Conservation (phyloP, 2,113 vertebrate species). For the Empidonax alnorum region DNA sequence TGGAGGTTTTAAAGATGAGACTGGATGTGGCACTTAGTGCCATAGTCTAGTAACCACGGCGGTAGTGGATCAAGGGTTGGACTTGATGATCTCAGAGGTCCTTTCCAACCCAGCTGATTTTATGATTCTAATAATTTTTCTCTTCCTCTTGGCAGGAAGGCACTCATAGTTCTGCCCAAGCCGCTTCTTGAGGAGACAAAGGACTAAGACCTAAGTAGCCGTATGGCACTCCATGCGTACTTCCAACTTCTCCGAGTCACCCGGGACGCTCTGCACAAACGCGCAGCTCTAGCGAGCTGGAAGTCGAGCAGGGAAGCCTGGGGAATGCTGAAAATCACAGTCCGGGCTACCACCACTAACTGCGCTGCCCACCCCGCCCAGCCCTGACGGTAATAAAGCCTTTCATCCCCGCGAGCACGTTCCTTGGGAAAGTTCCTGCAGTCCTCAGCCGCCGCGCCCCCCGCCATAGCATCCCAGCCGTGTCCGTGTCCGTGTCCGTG, state of each 20-base stretch:
- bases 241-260: background rate
- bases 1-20: too few relatives aligned
- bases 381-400: background rate
- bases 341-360: rapidly evolving
- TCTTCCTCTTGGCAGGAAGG: background rate
- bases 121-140: background rate
- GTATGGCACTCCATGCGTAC: rapidly evolving
- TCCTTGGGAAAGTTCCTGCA: background rate
- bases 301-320: background rate
- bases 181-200: background rate
- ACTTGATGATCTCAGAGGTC: too few relatives aligned
- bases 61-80: too few relatives aligned
- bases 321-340: background rate
- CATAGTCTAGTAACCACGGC: too few relatives aligned
- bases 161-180: background rate
- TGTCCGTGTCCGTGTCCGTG: too few relatives aligned
- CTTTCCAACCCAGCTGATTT: too few relatives aligned
- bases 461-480: rapidly evolving
- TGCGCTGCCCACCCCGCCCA: rapidly evolving
- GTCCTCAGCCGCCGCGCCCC: rapidly evolving
- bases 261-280: background rate
- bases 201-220: background rate
- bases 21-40: too few relatives aligned
- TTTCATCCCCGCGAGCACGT: rapidly evolving
- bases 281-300: rapidly evolving